These are phyloP conservation scores for Schizaphis graminum DNA, from an alignment of 2,888 invertebrate genomes.

Conservation along the genomic window DNA sequence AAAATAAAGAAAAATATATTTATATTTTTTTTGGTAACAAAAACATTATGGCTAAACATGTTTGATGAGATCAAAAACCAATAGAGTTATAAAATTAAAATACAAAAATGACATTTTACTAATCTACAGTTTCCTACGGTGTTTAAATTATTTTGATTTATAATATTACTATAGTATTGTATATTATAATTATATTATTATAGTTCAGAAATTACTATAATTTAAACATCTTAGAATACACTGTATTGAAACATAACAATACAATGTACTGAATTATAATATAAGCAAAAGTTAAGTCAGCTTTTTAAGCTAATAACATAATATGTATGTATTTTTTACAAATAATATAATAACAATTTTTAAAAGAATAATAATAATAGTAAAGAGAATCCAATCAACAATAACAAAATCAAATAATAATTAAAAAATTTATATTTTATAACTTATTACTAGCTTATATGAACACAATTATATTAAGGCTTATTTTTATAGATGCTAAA, in stretches of 20 bases:
- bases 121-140: background rate
- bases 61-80: slow-evolving; percentile 42
- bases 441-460: background rate
- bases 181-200: background rate
- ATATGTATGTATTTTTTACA: background rate
- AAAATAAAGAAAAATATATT: slow-evolving; percentile 8
- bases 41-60: slow-evolving; percentile 22
- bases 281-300: background rate
- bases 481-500: background rate
- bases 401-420: background rate
- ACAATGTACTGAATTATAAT: background rate
- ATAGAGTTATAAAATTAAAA: slow-evolving; percentile 21
- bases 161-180: background rate
- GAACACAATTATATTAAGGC: background rate
- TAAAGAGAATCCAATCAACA: background rate
- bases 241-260: background rate
- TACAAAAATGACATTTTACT: background rate
- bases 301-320: background rate
- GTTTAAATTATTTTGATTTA: background rate
- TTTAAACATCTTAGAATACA: background rate
- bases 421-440: background rate
- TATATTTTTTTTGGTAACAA: slow-evolving; percentile 26
- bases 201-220: background rate
- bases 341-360: background rate
- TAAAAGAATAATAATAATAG: background rate